Evolutionary conservation across 2,888 invertebrate genomes (phyloP), one percentile per base, ranked within the genome.

Genomic region (Nebria brevicollis): DNA sequence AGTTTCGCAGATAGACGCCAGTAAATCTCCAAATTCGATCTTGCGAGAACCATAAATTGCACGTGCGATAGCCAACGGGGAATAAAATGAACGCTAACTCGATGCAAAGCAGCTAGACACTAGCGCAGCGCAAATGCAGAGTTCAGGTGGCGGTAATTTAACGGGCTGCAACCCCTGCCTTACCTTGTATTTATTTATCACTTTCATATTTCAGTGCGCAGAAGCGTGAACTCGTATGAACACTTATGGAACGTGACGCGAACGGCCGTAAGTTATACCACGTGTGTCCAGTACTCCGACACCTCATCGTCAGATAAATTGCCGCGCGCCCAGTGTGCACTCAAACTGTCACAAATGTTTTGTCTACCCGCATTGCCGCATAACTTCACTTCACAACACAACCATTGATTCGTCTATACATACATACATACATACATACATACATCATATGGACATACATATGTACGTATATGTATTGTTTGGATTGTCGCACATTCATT

Each of bases 21-120:
- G 87, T 89, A 89, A 89, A 89, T 89, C 89, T 88, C 86, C 85
- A 86, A 88, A 88, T 89, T 88, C 88, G 89, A 89, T 89, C 88
- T 89, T 88, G 87, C 86, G 88, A 87, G 87, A 86, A 86, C 87
- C 88, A 89, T 89, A 89, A 89, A 89, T 89, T 87, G 88, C 89
- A 89, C 89, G 89, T 89, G 89, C 86, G 88, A 88, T 88, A 88
- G 86, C 84, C 86, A 88, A 88, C 88, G 87, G 87, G 84, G 86
- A 86, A 86, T 86, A 87, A 86, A 54, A 34, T 34, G 5, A 34
- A 64, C 86, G 86, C 86, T 87, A 87, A 86, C 85, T 64, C 77
- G 86, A 86, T 86, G 87, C 87, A 87, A 87, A 86, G 85, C 86
- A 86, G 86, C 84, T 78, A 83, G 34, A 34, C 34, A 34, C 34